These are phyloP conservation scores for Columbina picui DNA, from an alignment of 2,113 vertebrate species.

Conservation along the genomic window DNA sequence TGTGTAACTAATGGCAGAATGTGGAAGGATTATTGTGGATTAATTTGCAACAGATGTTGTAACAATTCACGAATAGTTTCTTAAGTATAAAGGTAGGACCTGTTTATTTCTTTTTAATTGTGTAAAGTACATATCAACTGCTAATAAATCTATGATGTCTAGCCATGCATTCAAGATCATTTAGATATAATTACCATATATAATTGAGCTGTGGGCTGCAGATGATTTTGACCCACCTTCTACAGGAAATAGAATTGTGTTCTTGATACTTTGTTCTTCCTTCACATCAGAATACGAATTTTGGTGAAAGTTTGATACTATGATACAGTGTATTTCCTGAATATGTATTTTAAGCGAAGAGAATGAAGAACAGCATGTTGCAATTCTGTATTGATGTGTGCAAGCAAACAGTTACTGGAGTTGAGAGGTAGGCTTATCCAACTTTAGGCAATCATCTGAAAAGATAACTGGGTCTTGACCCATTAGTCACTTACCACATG, in stretches of 20 bases:
- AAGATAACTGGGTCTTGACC: neutral
- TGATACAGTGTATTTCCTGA: neutral
- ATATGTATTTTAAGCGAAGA: neutral
- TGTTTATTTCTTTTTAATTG: slow-evolving; percentile 51
- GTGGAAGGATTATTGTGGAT: slow-evolving; percentile 47
- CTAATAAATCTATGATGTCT: slow-evolving; percentile 23
- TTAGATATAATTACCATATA: slow-evolving; percentile 14
- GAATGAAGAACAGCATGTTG: neutral
- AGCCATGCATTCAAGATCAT: neutral
- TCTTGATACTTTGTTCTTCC: neutral
- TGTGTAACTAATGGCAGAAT: slow-evolving; percentile 40
- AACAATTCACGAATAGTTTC: slow-evolving; percentile 52
- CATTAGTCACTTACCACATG: no score
- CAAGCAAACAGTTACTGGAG: neutral
- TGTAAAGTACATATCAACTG: neutral
- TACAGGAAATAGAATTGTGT: neutral
- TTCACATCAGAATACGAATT: neutral
- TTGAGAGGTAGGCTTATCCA: rapidly evolving
- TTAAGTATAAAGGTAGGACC: slow-evolving; percentile 39
- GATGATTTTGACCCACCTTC: neutral
- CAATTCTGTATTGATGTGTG: neutral
- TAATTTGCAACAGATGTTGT: slow-evolving; percentile 63
- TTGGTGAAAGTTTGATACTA: neutral
- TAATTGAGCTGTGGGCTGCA: neutral
- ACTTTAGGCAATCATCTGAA: neutral